These are phyloP conservation scores for Pachyseris speciosa DNA, from an alignment of 64 coral and sea anemone genomes.

Conservation along the genomic window DNA sequence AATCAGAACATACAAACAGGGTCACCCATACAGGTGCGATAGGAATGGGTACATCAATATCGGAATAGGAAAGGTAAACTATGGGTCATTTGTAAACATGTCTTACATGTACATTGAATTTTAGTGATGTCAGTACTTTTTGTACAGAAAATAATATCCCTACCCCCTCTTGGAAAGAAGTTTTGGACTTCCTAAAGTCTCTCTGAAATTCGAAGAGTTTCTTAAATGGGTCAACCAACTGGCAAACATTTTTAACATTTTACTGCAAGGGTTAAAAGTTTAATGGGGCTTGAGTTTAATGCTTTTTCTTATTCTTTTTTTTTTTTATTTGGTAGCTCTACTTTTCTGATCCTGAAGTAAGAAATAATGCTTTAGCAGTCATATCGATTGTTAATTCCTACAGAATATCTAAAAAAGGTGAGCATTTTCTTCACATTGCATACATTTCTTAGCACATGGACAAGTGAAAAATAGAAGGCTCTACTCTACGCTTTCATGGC, in stretches of 20 bases:
- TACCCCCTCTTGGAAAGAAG: no score
- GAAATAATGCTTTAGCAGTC: constrained; percentile 70
- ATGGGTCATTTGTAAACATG: neutral
- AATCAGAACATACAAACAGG: constrained; percentile 80
- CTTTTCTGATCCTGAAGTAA: constrained; percentile 80
- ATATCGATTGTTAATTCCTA: constrained; percentile 68
- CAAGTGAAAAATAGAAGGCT: no score
- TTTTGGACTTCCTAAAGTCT: no score
- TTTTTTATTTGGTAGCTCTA: constrained; percentile 60
- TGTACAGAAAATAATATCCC: no score
- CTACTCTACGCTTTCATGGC: no score
- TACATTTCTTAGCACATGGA: no score
- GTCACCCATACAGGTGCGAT: constrained; percentile 86
- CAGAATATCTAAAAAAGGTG: constrained; percentile 77
- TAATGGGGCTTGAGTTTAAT: no score
- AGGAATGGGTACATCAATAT: constrained; percentile 75
- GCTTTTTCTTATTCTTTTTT: neutral
- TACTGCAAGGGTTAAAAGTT: no score
- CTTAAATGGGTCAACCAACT: no score
- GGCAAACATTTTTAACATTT: no score
- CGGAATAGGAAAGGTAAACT: constrained; percentile 81
- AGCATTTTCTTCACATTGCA: neutral
- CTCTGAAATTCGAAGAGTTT: no score
- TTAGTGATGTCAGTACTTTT: no score
- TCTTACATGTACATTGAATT: neutral